Evolutionary conservation across 64 coral and sea anemone species (phyloP).

Genomic region (Stichodactyla helianthus): DNA sequence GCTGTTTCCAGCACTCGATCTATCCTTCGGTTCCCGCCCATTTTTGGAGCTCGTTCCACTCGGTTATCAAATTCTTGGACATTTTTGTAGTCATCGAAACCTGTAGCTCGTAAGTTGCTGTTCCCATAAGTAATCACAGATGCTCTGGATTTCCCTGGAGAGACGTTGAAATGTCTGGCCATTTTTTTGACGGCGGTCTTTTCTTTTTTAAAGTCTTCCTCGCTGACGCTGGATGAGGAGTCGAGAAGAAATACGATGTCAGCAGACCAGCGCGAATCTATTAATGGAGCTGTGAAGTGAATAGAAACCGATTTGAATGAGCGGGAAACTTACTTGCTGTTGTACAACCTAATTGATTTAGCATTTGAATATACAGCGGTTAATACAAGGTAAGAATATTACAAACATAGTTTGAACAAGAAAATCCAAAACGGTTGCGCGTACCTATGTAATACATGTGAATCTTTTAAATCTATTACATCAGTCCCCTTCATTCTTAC

Average conservation of each 20-base stretch:
- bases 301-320: neutral
- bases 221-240: constrained; percentile 39
- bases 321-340: neutral
- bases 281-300: neutral
- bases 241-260: constrained; percentile 75
- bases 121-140: constrained; percentile 38
- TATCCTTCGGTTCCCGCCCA: constrained; percentile 39
- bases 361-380: too few relatives aligned
- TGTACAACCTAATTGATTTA: too few relatives aligned
- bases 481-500: too few relatives aligned
- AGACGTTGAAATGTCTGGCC: constrained; percentile 51
- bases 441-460: too few relatives aligned
- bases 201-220: constrained; percentile 40
- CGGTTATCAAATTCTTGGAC: constrained; percentile 29
- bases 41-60: constrained; percentile 30
- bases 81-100: constrained; percentile 27
- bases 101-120: neutral
- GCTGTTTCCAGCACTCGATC: constrained; percentile 51
- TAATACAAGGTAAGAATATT: too few relatives aligned
- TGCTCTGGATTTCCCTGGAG: constrained; percentile 45
- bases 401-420: too few relatives aligned
- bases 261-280: neutral
- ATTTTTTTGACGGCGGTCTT: constrained; percentile 46
- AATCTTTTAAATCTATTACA: too few relatives aligned
- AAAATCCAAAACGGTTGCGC: too few relatives aligned